These are phyloP conservation scores for Erannis defoliaria DNA, from an alignment of 2,888 invertebrate species.

Conservation along the genomic window DNA sequence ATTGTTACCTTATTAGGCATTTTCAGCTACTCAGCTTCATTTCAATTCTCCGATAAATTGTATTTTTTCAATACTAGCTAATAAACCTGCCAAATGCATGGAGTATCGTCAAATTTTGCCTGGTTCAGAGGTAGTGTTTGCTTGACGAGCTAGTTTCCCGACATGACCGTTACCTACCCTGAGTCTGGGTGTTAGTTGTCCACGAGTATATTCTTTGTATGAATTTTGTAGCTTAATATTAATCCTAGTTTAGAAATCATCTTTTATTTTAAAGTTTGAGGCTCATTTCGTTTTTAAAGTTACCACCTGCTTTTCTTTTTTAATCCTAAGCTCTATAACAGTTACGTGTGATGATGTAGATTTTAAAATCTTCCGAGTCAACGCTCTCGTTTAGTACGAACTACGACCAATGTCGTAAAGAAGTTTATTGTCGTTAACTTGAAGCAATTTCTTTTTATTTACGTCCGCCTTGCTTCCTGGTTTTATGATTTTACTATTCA, in stretches of 20 bases:
- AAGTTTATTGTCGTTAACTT: constrained; percentile 69
- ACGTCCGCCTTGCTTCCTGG: constrained; percentile 59
- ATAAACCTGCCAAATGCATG: too few relatives aligned
- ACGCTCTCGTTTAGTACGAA: constrained; percentile 57
- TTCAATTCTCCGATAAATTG: too few relatives aligned
- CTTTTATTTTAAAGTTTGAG: not conserved
- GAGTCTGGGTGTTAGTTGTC: too few relatives aligned
- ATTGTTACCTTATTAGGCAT: too few relatives aligned
- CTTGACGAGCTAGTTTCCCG: too few relatives aligned
- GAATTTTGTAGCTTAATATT: not conserved
- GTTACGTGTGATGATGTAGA: constrained; percentile 40
- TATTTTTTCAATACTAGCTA: too few relatives aligned
- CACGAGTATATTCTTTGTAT: not conserved
- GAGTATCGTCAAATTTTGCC: too few relatives aligned
- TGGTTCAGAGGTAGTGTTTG: too few relatives aligned
- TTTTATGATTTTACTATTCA: constrained; percentile 50
- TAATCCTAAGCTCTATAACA: constrained; percentile 36
- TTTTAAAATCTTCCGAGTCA: constrained; percentile 51
- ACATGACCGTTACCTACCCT: too few relatives aligned
- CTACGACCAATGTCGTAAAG: constrained; percentile 62
- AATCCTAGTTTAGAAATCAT: not conserved
- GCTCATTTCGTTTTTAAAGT: not conserved
- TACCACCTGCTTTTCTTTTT: constrained; percentile 7
- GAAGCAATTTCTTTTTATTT: constrained; percentile 68
- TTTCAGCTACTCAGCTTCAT: too few relatives aligned